Conservation (phyloP, 2,113 vertebrate genomes). For the Forbesichthys agassizii region DNA sequence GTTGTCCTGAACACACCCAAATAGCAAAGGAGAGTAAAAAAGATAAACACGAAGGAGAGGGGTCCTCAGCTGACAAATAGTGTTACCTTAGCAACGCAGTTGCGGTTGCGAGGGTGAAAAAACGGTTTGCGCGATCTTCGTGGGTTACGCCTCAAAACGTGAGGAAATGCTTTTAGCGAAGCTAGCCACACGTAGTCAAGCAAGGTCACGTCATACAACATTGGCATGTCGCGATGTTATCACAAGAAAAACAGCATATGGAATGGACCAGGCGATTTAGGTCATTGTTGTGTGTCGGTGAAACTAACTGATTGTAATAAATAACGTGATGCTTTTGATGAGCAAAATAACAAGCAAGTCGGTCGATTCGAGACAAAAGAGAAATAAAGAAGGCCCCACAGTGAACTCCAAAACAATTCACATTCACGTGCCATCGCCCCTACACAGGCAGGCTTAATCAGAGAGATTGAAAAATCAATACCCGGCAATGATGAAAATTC, state of each 20-base stretch:
- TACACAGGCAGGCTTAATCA: conserved; percentile 24
- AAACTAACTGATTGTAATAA: too few relatives aligned
- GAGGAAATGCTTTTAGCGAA: background rate
- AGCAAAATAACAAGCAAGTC: too few relatives aligned
- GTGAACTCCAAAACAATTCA: conserved; percentile 12
- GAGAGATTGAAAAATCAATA: conserved; percentile 45
- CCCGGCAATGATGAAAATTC: conserved; percentile 20
- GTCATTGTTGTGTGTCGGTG: too few relatives aligned
- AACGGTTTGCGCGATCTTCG: conserved; percentile 25
- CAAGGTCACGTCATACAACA: too few relatives aligned
- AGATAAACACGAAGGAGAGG: conserved; percentile 19
- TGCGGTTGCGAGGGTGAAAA: conserved; percentile 52
- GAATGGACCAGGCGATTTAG: too few relatives aligned
- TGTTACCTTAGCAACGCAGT: conserved; percentile 71
- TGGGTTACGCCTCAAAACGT: background rate
- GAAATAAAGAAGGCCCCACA: too few relatives aligned
- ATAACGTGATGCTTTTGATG: too few relatives aligned
- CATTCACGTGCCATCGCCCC: background rate
- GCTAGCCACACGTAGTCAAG: too few relatives aligned
- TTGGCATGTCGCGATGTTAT: too few relatives aligned
- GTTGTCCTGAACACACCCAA: too few relatives aligned
- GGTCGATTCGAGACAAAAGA: too few relatives aligned
- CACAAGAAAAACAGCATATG: too few relatives aligned
- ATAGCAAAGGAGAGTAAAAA: background rate
- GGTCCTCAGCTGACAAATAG: conserved; percentile 59